phyloP scores from a whole-genome alignment of 2,797 vertebrate species.

The Coracias cyanogaster region DNA sequence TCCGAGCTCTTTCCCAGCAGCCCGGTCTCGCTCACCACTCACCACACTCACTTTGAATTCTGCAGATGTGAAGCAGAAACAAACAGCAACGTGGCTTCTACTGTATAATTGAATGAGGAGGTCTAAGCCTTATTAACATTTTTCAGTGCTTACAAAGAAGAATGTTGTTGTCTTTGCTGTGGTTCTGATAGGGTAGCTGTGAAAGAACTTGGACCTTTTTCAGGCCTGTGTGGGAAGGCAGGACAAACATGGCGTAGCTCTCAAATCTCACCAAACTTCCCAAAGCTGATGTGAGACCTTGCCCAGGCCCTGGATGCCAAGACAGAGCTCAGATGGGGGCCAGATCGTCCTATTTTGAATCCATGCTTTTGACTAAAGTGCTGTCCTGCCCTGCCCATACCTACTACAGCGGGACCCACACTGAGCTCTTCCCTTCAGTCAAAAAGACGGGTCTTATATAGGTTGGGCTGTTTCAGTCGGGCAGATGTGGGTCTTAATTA shows the following conservation, averaged over 20 bases:
- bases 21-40: not conserved
- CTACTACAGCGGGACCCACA: not conserved
- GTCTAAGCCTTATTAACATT: not conserved
- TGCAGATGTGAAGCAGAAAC: not conserved
- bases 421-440: not conserved
- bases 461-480: not conserved
- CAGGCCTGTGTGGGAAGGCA: conserved; percentile 1
- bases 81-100: not conserved
- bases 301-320: not conserved
- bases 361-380: not conserved
- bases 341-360: not conserved
- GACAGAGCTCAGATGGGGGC: not conserved
- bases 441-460: not conserved
- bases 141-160: not conserved
- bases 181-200: not conserved
- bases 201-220: not conserved
- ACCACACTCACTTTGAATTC: not conserved
- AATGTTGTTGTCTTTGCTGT: not conserved
- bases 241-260: not conserved
- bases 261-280: not conserved
- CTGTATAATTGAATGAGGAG: not conserved
- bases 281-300: not conserved
- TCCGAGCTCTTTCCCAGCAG: not conserved
- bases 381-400: not conserved
- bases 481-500: not conserved